Evolutionary conservation across 1,140 invertebrate genomes (phyloP).

Genomic region (Reticulitermes speratus): DNA sequence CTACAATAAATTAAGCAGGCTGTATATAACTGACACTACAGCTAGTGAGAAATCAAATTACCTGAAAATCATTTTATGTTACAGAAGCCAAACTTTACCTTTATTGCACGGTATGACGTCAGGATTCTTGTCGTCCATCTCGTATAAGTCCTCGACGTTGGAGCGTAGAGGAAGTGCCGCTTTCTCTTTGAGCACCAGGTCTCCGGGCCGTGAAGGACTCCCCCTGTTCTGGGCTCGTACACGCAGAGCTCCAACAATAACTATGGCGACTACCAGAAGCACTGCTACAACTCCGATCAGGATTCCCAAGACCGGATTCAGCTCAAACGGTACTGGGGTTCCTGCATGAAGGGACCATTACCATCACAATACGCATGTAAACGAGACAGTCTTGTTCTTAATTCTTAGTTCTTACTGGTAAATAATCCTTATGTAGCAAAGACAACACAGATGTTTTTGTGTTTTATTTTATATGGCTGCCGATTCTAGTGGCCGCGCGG

Average conservation of each 20-base stretch:
- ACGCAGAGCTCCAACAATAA: slow-evolving; percentile 46
- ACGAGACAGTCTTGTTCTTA: background rate
- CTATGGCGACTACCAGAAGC: slow-evolving; percentile 65
- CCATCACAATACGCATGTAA: background rate
- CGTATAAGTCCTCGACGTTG: slow-evolving; percentile 67
- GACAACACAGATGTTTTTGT: too few relatives aligned
- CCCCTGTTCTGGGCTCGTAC: slow-evolving; percentile 41
- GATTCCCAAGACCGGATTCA: slow-evolving; percentile 72
- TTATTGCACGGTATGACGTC: slow-evolving; percentile 83
- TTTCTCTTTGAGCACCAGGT: slow-evolving; percentile 67
- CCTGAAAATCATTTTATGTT: too few relatives aligned
- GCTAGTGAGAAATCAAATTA: too few relatives aligned
- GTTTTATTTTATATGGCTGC: too few relatives aligned
- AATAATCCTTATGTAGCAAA: too few relatives aligned
- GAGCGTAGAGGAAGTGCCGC: slow-evolving; percentile 58
- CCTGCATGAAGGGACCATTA: slow-evolving; percentile 47
- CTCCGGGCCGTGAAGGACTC: slow-evolving; percentile 55
- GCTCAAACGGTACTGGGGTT: slow-evolving; percentile 61
- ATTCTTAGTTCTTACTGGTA: too few relatives aligned
- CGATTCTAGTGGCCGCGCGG: too few relatives aligned
- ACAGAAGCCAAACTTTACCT: slow-evolving; percentile 57
- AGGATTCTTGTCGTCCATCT: slow-evolving; percentile 77
- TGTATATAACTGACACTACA: too few relatives aligned
- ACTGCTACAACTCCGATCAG: slow-evolving; percentile 70
- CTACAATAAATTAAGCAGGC: too few relatives aligned